phyloP scores from a whole-genome alignment of 2,888 invertebrate species.

The Metallyticus violacea region DNA sequence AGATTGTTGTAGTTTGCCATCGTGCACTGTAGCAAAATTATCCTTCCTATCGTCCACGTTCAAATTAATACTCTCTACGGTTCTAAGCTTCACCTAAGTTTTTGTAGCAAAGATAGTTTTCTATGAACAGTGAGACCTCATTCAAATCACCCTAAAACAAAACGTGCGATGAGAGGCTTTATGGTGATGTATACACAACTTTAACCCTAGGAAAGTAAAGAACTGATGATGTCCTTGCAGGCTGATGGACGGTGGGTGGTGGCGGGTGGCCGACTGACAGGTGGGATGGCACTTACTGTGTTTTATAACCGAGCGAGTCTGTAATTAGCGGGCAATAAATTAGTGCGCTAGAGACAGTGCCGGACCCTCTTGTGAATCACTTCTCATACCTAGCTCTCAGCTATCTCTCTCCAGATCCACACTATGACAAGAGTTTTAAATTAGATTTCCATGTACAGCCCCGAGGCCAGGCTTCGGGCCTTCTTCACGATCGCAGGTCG shows the following conservation, averaged over 20 bases:
- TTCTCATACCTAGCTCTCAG: background rate
- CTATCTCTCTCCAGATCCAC: no score
- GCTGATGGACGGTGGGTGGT: background rate
- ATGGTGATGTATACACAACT: background rate
- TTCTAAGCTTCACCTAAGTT: no score
- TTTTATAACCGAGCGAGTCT: constrained; percentile 28
- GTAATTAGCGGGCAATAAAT: constrained; percentile 32
- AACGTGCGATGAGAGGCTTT: no score
- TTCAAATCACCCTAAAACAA: no score
- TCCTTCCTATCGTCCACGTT: no score
- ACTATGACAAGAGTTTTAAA: constrained; percentile 28
- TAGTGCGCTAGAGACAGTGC: background rate
- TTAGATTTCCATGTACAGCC: constrained; percentile 28
- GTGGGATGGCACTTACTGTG: constrained; percentile 27
- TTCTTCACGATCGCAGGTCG: background rate
- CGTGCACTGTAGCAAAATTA: no score
- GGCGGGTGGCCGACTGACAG: constrained; percentile 17
- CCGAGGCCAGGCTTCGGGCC: background rate
- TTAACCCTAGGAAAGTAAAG: background rate
- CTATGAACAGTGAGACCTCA: no score
- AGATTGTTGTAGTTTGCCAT: no score
- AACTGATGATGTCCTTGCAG: background rate
- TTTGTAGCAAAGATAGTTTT: no score
- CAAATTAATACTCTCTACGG: no score
- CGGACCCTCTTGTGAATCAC: background rate